Percentiles rank a stretch among this genome's conserved stretches.
These are phyloP conservation scores for Drosophila nebulosa DNA, from an alignment of 1,140 invertebrate genomes.

Conservation along the genomic window DNA sequence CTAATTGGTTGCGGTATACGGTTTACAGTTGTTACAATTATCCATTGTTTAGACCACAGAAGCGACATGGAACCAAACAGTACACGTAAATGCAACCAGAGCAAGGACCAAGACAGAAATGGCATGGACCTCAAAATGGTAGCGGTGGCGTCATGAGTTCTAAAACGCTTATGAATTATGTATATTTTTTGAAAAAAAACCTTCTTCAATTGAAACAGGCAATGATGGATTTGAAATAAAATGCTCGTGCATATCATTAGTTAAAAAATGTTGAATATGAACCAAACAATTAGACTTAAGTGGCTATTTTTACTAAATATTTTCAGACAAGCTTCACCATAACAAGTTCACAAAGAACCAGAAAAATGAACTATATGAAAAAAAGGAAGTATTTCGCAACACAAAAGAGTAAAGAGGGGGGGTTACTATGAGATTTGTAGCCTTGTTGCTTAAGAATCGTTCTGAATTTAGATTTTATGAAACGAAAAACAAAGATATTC, in stretches of 20 bases:
- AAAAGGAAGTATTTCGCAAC: too few species aligned
- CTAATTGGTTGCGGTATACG: slow-evolving; percentile 60
- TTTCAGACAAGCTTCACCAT: too few species aligned
- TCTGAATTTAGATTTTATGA: too few species aligned
- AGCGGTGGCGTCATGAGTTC: neutral
- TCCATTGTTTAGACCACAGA: slow-evolving; percentile 47
- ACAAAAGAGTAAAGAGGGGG: too few species aligned
- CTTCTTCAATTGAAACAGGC: neutral
- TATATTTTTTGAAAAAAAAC: neutral
- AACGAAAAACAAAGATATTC: too few species aligned
- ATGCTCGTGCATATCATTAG: neutral
- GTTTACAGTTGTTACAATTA: slow-evolving; percentile 74
- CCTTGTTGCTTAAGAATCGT: too few species aligned
- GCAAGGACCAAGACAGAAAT: slow-evolving; percentile 11
- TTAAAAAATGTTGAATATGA: neutral
- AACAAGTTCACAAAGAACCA: too few species aligned
- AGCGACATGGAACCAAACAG: slow-evolving; percentile 44
- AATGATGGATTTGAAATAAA: neutral
- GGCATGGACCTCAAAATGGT: neutral
- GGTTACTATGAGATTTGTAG: too few species aligned
- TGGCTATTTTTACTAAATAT: too few species aligned
- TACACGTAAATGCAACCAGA: slow-evolving; percentile 37
- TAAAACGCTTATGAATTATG: neutral
- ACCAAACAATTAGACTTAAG: neutral
- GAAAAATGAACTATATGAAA: too few species aligned